phyloP scores from a whole-genome alignment of 1,140 invertebrate genomes.

The Drosophila melanica region DNA sequence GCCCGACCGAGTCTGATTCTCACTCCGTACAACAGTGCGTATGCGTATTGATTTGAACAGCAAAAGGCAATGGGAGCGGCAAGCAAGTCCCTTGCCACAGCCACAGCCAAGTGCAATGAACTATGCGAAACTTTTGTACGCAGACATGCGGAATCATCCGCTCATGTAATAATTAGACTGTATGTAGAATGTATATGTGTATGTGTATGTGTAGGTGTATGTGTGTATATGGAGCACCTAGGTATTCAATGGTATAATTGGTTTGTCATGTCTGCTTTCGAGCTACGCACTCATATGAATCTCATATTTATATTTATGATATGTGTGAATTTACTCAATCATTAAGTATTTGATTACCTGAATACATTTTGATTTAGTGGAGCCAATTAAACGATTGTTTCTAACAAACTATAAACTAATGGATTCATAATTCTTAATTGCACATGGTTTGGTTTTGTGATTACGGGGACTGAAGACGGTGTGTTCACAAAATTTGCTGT shows the following conservation, averaged over 20 bases:
- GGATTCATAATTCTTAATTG: not conserved
- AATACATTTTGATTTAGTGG: not conserved
- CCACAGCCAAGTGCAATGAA: conserved; percentile 15
- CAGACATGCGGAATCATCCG: conserved; percentile 22
- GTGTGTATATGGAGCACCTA: not conserved
- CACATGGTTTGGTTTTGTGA: not conserved
- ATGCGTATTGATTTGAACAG: conserved; percentile 64
- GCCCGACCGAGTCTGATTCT: conserved; percentile 28
- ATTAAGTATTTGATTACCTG: not conserved
- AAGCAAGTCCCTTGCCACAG: not conserved
- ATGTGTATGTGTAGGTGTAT: too few relatives aligned
- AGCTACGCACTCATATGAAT: not conserved
- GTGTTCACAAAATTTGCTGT: too few relatives aligned
- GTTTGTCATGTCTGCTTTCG: not conserved
- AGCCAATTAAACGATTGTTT: not conserved
- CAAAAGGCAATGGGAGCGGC: not conserved
- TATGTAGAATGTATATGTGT: not conserved
- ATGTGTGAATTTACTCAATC: conserved; percentile 4
- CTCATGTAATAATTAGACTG: conserved; percentile 19
- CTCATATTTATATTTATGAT: conserved; percentile 3
- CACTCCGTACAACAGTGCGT: conserved; percentile 57
- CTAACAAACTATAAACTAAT: not conserved
- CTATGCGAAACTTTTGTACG: conserved; percentile 19
- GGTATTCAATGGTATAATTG: not conserved
- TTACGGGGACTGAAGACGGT: too few relatives aligned